Conservation (phyloP, 2,888 invertebrate genomes). For the Drosophila greeni region DNA sequence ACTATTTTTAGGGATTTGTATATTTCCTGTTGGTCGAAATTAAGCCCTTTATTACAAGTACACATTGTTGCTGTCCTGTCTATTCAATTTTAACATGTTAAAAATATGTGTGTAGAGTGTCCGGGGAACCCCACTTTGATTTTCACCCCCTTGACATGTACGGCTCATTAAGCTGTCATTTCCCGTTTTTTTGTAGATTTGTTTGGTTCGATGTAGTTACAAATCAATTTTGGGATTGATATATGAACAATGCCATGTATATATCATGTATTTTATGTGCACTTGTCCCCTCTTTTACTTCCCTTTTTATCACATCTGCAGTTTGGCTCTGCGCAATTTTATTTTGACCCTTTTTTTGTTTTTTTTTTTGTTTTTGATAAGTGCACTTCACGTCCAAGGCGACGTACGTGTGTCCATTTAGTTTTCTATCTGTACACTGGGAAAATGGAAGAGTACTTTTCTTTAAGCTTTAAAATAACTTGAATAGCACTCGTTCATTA, state of each 20-base stretch:
- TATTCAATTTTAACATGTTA: slow-evolving; percentile 1
- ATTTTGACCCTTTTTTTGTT: slow-evolving; percentile 22
- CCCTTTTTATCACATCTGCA: neutral
- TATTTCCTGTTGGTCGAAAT: slow-evolving; percentile 18
- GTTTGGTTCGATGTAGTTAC: slow-evolving; percentile 26
- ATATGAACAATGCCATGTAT: slow-evolving; percentile 2
- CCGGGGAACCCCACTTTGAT: neutral
- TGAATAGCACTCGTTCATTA: neutral
- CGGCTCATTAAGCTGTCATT: slow-evolving; percentile 30
- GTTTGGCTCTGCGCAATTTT: slow-evolving; percentile 22
- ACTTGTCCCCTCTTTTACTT: slow-evolving; percentile 5
- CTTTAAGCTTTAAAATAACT: neutral
- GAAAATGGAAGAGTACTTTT: neutral
- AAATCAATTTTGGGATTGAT: slow-evolving; percentile 22
- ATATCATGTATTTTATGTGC: slow-evolving; percentile 12
- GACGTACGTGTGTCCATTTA: slow-evolving; percentile 48
- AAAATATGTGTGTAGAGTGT: neutral
- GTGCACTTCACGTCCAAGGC: slow-evolving; percentile 44
- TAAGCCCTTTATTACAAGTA: slow-evolving; percentile 17
- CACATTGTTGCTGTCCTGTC: neutral
- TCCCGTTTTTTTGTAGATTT: slow-evolving; percentile 37
- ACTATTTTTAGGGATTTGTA: slow-evolving; percentile 9
- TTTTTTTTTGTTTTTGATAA: slow-evolving; percentile 38
- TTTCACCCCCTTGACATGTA: slow-evolving; percentile 6
- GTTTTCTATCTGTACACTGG: slow-evolving; percentile 1